Evolutionary conservation across 1,140 invertebrate species (phyloP).

Genomic region (Amyelois transitella): DNA sequence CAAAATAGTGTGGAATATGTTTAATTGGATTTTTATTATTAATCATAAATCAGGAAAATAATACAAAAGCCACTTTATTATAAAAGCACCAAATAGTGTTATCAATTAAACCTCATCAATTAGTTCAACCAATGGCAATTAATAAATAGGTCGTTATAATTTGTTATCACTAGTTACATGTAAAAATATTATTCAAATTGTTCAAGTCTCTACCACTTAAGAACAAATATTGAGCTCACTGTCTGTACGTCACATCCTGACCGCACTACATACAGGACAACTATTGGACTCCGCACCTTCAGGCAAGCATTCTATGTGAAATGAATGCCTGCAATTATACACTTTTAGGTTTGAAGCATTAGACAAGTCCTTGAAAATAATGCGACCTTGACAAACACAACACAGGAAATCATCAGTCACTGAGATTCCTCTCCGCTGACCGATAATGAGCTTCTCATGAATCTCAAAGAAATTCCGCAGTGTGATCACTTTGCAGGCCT

Average conservation of each 20-base stretch:
- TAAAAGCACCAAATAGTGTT: slow-evolving; percentile 35
- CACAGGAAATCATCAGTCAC: slow-evolving; percentile 83
- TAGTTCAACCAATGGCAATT: slow-evolving; percentile 2
- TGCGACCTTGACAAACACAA: slow-evolving; percentile 82
- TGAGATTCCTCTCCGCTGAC: slow-evolving; percentile 85
- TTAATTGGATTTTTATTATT: slow-evolving; percentile 1
- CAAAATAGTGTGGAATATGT: too few relatives aligned
- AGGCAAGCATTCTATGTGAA: slow-evolving; percentile 89
- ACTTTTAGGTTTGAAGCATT: slow-evolving; percentile 84
- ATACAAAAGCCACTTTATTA: slow-evolving; percentile 38
- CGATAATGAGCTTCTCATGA: slow-evolving; percentile 85
- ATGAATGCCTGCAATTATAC: slow-evolving; percentile 93
- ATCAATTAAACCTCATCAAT: slow-evolving; percentile 11
- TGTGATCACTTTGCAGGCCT: slow-evolving; percentile 91
- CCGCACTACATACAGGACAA: slow-evolving; percentile 78
- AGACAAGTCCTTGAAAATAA: slow-evolving; percentile 79
- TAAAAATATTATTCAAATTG: slow-evolving; percentile 15
- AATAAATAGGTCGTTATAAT: slow-evolving; percentile 12
- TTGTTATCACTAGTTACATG: slow-evolving; percentile 13
- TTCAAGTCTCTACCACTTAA: slow-evolving; percentile 13
- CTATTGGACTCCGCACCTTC: slow-evolving; percentile 59
- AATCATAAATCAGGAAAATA: slow-evolving; percentile 24
- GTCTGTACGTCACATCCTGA: slow-evolving; percentile 51
- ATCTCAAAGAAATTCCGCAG: slow-evolving; percentile 92
- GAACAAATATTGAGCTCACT: slow-evolving; percentile 23